Evolutionary conservation across 2,888 invertebrate genomes (phyloP), one percentile per base, ranked within the genome.

Genomic region (Sabellastarte sp.): DNA sequence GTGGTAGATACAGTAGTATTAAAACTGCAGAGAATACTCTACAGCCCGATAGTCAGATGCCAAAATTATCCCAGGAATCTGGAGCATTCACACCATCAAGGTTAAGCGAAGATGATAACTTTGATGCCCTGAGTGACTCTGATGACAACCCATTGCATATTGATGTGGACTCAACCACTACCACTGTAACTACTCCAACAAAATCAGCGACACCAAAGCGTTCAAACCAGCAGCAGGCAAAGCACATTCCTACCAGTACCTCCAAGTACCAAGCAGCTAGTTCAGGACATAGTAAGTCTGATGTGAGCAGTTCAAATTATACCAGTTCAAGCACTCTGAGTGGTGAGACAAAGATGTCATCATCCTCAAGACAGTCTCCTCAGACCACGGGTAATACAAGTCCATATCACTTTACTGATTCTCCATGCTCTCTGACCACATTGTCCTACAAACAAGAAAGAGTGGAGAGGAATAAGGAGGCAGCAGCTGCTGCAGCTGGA

Each of bases 41-140:
- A 20, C 41, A 41, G 41, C 41, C 32, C 3, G 61, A 57, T 24
- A 57, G 57, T 57, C 26, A 61, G 4, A 41, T 31, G 33, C 20
- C 59, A 24, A 62, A 57, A 41, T 32, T 58, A 53, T 31, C 65
- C 10, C 68, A 66, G 59, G 63, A 67, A 57, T 63, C 64, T 28
- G 57, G 63, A 50, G 52, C 69, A 5, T 74, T 74, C 51, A 59
- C 71, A 20, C 63, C 70, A 24, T n/a, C n/a, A 69, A 73, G 57
- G 72, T 73, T 59, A 76, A 32, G 74, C n/a, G n/a, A n/a, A n/a
- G n/a, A n/a, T n/a, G n/a, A n/a, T n/a, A n/a, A n/a, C n/a, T n/a
- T n/a, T n/a, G 77, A 33, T 71, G 71, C 63, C 66, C 76, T 64
- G 52, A 72, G 72, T 61, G 67, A 69, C n/a, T 70, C 68, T 58